A percentile compares a stretch with the other conserved stretches of the same genome.
Conservation (phyloP, 2,888 invertebrate genomes). For the Machimus atricapillus region DNA sequence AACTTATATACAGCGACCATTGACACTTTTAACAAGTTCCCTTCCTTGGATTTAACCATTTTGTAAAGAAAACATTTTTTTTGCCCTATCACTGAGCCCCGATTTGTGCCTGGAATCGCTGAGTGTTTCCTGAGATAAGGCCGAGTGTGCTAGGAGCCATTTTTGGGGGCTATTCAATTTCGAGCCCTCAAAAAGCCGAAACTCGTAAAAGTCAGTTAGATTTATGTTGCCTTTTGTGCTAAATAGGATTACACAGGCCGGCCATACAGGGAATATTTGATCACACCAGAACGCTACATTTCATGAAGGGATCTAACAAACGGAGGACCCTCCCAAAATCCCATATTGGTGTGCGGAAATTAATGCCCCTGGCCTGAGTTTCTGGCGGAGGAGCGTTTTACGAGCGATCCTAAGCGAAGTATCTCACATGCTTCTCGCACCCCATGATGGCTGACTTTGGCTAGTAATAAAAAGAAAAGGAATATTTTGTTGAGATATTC, state of each 20-base stretch:
- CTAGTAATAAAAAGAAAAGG: not conserved
- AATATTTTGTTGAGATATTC: not conserved
- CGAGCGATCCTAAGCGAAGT: not conserved
- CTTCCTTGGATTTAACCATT: not conserved
- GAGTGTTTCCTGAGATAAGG: not conserved
- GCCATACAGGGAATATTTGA: slow-evolving; percentile 22
- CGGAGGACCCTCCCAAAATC: slow-evolving; percentile 14
- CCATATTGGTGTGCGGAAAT: slow-evolving; percentile 15
- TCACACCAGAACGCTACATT: slow-evolving; percentile 7
- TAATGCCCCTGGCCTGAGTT: not conserved
- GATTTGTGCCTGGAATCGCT: not conserved
- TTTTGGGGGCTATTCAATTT: slow-evolving; percentile 14
- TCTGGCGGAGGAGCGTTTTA: not conserved
- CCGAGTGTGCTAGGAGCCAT: slow-evolving; percentile 13
- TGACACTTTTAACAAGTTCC: slow-evolving; percentile 8
- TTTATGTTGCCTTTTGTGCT: slow-evolving; percentile 37
- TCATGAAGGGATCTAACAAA: slow-evolving; percentile 9
- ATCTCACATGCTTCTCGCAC: not conserved
- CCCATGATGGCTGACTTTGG: not conserved
- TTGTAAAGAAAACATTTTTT: not conserved
- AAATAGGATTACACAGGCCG: slow-evolving; percentile 28
- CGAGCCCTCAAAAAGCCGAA: slow-evolving; percentile 13
- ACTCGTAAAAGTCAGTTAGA: slow-evolving; percentile 35
- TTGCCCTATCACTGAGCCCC: not conserved
- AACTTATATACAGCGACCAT: not conserved